These are phyloP conservation scores for Drosophila serrata DNA, from an alignment of 1,140 invertebrate genomes.

Conservation along the genomic window DNA sequence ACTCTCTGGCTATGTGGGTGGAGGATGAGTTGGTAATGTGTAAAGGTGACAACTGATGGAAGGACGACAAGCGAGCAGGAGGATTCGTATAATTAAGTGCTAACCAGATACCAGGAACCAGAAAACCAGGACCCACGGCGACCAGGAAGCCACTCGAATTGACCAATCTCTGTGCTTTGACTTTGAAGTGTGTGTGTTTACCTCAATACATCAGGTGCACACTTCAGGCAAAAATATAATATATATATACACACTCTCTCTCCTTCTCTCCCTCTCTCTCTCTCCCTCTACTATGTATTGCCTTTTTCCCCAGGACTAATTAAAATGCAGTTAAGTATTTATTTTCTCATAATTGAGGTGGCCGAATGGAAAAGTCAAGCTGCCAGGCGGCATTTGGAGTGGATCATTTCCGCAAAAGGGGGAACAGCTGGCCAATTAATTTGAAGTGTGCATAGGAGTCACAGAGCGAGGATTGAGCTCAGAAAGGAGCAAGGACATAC, in stretches of 20 bases:
- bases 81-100: constrained; percentile 70
- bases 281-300: constrained; percentile 3
- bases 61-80: constrained; percentile 9
- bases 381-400: constrained; percentile 29
- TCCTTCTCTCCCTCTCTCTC: not conserved
- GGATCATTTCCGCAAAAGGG: constrained; percentile 36
- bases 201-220: constrained; percentile 23
- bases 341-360: constrained; percentile 65
- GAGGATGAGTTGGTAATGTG: not conserved
- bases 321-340: constrained; percentile 71
- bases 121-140: constrained; percentile 22
- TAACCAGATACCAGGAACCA: constrained; percentile 41
- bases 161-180: constrained; percentile 69
- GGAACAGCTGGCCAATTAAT: constrained; percentile 52
- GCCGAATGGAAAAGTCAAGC: constrained; percentile 34
- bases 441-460: constrained; percentile 35
- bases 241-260: not conserved
- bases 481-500: constrained; percentile 3
- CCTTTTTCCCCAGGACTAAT: constrained; percentile 51
- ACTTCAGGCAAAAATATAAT: constrained; percentile 21
- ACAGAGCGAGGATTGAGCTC: not conserved
- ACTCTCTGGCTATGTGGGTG: constrained; percentile 10
- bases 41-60: constrained; percentile 5
- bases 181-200: constrained; percentile 57
- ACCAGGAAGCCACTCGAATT: constrained; percentile 61